Evolutionary conservation across 2,888 invertebrate genomes (phyloP).

Genomic region (Ormyrus pomaceus): DNA sequence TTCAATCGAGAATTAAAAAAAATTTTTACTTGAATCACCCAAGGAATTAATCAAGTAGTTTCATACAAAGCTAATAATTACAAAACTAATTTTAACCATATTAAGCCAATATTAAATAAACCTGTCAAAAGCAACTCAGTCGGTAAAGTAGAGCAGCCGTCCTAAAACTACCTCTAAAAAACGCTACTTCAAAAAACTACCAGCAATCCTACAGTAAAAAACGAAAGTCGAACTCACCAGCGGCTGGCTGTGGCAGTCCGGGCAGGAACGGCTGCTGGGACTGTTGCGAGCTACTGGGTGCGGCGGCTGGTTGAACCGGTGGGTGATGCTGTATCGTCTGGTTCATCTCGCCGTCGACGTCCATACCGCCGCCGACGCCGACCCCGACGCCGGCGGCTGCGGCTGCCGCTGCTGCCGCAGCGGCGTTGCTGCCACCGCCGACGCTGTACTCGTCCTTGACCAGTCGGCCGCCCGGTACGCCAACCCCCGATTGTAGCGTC

Average conservation of each 20-base stretch:
- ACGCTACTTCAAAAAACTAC: background rate
- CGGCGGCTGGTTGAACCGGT: conserved; percentile 55
- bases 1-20: no score
- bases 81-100: no score
- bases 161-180: background rate
- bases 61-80: no score
- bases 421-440: conserved; percentile 79
- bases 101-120: no score
- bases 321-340: conserved; percentile 86
- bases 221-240: conserved; percentile 18
- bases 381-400: conserved; percentile 75
- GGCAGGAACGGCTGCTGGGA: conserved; percentile 75
- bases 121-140: no score
- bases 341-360: conserved; percentile 80
- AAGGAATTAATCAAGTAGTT: no score
- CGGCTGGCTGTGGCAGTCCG: conserved; percentile 62
- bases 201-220: background rate
- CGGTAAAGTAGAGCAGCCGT: no score
- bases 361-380: conserved; percentile 77
- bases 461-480: conserved; percentile 82
- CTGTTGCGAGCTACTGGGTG: conserved; percentile 75
- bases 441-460: conserved; percentile 96
- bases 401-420: conserved; percentile 74
- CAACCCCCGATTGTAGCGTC: conserved; percentile 86
- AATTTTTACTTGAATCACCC: no score